Evolutionary conservation across 2,113 vertebrate species (phyloP).

Genomic region (Oceanodroma tethys): DNA sequence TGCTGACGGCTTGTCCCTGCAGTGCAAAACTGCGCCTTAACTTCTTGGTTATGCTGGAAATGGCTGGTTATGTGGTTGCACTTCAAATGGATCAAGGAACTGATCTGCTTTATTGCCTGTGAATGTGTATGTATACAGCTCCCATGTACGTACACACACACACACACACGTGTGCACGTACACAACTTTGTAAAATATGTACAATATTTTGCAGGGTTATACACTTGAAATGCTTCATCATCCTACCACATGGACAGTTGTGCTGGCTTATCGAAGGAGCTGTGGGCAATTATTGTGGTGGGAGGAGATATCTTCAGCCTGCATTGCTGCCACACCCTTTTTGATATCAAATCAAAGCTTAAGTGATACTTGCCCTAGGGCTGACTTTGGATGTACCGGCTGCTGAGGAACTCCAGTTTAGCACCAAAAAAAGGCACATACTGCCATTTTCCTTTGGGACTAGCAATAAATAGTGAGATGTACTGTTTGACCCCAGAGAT

Average conservation of each 20-base stretch:
- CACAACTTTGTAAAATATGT: not conserved
- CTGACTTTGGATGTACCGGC: not conserved
- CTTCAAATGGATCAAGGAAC: not conserved
- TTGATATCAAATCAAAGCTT: not conserved
- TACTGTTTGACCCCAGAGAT: not conserved
- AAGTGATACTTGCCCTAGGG: not conserved
- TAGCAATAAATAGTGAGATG: slow-evolving; percentile 31
- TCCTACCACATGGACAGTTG: not conserved
- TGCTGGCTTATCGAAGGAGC: not conserved
- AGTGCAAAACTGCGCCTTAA: not conserved
- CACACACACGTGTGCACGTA: accelerated
- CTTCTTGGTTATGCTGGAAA: not conserved
- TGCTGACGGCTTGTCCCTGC: not conserved
- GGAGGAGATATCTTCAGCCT: not conserved
- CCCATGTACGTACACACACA: accelerated
- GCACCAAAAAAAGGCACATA: slow-evolving; percentile 44
- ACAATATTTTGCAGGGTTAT: not conserved
- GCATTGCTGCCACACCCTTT: not conserved
- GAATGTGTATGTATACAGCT: not conserved
- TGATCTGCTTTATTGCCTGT: not conserved
- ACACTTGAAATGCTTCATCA: not conserved
- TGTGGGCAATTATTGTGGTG: not conserved
- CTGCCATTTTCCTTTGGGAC: slow-evolving; percentile 8
- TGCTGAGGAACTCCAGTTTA: not conserved
- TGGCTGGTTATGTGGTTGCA: not conserved